Conservation (phyloP, 2,888 invertebrate genomes). For the Ganaspis brasiliensis region DNA sequence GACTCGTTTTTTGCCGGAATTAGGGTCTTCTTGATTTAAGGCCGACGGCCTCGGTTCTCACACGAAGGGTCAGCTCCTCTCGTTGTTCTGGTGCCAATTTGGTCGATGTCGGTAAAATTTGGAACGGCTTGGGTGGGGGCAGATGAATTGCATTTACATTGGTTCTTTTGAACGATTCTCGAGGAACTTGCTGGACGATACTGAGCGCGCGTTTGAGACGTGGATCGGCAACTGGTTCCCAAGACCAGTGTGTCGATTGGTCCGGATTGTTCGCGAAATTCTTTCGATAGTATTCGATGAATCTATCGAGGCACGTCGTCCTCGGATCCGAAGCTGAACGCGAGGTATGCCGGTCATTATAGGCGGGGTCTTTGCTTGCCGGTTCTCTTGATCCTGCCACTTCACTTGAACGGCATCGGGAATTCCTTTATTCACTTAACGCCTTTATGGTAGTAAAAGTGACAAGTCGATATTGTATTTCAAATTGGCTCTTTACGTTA, state of each 20-base stretch:
- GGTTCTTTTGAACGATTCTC: conserved; percentile 60
- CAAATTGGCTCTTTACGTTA: neutral
- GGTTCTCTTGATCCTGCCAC: conserved; percentile 46
- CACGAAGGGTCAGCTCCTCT: conserved; percentile 64
- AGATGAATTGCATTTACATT: conserved; percentile 63
- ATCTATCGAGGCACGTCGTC: conserved; percentile 80
- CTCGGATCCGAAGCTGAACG: conserved; percentile 70
- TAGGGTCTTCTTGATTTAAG: conserved; percentile 78
- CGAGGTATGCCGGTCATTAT: conserved; percentile 74
- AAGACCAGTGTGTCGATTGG: conserved; percentile 78
- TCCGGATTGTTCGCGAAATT: conserved; percentile 78
- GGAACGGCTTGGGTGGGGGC: conserved; percentile 50
- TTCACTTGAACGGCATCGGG: conserved; percentile 29
- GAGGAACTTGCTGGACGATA: conserved; percentile 55
- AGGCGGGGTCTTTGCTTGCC: conserved; percentile 68
- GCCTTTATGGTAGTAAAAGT: conserved; percentile 41
- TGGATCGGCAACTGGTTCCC: conserved; percentile 73
- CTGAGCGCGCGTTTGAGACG: conserved; percentile 72
- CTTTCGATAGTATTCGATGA: conserved; percentile 81
- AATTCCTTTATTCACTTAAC: conserved; percentile 43
- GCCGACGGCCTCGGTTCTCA: conserved; percentile 75
- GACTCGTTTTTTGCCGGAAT: conserved; percentile 77
- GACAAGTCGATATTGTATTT: conserved; percentile 38
- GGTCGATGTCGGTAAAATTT: conserved; percentile 59
- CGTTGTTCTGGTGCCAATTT: conserved; percentile 64